A percentile compares a stretch with the other conserved stretches of the same genome.
phyloP scores from a whole-genome alignment of 2,888 invertebrate genomes.

The Rhimphoctona megacephalus region DNA sequence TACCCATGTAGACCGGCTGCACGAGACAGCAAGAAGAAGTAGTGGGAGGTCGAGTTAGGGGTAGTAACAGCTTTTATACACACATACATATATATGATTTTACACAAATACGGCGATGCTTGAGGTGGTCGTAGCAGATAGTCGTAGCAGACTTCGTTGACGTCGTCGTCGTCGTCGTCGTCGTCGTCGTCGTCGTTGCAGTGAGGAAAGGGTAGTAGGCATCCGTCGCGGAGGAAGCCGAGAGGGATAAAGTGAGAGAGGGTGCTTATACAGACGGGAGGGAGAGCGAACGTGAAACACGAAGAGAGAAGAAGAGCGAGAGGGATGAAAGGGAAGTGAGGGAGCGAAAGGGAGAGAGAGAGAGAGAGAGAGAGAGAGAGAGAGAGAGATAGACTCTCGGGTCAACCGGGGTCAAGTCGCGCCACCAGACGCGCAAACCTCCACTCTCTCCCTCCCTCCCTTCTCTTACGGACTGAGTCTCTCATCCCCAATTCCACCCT shows the following conservation, averaged over 20 bases:
- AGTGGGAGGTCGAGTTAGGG: slow-evolving; percentile 73
- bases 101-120: slow-evolving; percentile 52
- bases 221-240: slow-evolving; percentile 69
- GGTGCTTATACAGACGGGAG: slow-evolving; percentile 42
- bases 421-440: slow-evolving; percentile 84
- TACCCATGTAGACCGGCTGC: slow-evolving; percentile 81
- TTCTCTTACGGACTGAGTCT: slow-evolving; percentile 74
- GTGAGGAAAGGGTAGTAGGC: slow-evolving; percentile 75
- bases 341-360: slow-evolving; percentile 67
- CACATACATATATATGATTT: slow-evolving; percentile 23
- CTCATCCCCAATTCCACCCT: slow-evolving; percentile 73
- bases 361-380: slow-evolving; percentile 64
- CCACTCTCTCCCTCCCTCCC: slow-evolving; percentile 74
- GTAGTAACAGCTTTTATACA: slow-evolving; percentile 64
- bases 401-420: slow-evolving; percentile 85
- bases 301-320: slow-evolving; percentile 71
- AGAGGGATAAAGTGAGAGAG: slow-evolving; percentile 61
- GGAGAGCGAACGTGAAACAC: slow-evolving; percentile 57
- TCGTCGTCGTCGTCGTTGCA: slow-evolving; percentile 61
- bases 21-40: slow-evolving; percentile 77
- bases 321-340: slow-evolving; percentile 67
- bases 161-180: slow-evolving; percentile 59
- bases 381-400: slow-evolving; percentile 81
- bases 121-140: slow-evolving; percentile 55
- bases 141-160: slow-evolving; percentile 57